phyloP scores from a whole-genome alignment of 2,797 vertebrate genomes.

The Amniataba percoides region DNA sequence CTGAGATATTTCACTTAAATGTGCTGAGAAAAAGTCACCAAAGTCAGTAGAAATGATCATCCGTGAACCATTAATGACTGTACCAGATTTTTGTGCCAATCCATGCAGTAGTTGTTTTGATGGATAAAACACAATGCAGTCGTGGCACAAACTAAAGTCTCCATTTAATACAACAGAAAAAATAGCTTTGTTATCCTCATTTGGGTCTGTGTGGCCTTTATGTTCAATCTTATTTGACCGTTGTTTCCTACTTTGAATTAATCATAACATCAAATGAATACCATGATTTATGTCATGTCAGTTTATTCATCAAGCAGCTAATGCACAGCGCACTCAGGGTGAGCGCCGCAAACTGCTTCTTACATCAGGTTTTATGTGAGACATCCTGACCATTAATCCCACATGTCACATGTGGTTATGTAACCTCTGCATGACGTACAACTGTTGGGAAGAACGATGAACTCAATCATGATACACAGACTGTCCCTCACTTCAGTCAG shows the following conservation, averaged over 20 bases:
- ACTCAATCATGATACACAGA: not conserved
- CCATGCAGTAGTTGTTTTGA: not conserved
- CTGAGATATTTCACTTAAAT: not conserved
- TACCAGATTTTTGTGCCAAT: not conserved
- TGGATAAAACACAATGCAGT: not conserved
- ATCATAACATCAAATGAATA: constrained; percentile 3
- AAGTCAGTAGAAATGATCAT: not conserved
- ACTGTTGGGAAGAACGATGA: constrained; percentile 10
- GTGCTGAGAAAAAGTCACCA: not conserved
- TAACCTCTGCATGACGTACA: constrained; percentile 22
- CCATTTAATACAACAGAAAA: not conserved
- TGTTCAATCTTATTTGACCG: not conserved
- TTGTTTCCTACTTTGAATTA: not conserved
- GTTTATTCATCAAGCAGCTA: not conserved
- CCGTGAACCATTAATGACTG: not conserved
- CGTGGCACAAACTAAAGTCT: not conserved
- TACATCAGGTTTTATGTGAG: constrained; percentile 7
- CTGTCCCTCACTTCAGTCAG: constrained; percentile 1
- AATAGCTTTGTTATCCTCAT: not conserved
- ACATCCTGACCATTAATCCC: constrained; percentile 10
- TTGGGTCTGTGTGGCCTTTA: not conserved
- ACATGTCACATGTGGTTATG: constrained; percentile 13
- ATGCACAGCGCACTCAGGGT: not conserved
- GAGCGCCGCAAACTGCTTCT: not conserved
- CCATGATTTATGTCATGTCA: not conserved